Evolutionary conservation across 2,888 invertebrate species (phyloP).

Genomic region (Caenorhabditis zanzibari): DNA sequence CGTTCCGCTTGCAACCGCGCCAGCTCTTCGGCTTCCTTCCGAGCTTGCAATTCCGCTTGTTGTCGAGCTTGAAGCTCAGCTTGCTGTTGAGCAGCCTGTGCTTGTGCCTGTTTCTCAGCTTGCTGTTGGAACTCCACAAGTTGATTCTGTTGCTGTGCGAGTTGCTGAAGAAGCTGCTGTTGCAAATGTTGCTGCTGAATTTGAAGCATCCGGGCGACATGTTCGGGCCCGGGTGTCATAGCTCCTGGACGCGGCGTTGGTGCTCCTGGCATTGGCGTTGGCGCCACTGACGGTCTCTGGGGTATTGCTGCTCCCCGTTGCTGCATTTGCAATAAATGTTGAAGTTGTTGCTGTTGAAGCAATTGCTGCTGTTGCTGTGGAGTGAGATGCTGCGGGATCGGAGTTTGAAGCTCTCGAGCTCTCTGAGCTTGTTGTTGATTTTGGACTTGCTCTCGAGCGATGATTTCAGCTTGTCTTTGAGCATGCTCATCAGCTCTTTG

Average conservation of each 20-base stretch:
- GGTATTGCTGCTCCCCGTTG: background rate
- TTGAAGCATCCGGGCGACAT: slow-evolving; percentile 39
- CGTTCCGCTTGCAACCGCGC: slow-evolving; percentile 8
- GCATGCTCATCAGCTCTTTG: slow-evolving; percentile 1
- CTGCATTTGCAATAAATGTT: slow-evolving; percentile 4
- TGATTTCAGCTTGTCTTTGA: background rate
- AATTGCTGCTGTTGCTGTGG: slow-evolving; percentile 37
- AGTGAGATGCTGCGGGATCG: slow-evolving; percentile 17
- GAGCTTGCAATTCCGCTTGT: background rate
- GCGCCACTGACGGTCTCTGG: background rate
- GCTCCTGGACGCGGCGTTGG: background rate
- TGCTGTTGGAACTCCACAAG: background rate
- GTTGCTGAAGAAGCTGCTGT: slow-evolving; percentile 9
- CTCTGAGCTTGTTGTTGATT: slow-evolving; percentile 23
- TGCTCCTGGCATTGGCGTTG: slow-evolving; percentile 1
- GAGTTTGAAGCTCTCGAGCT: background rate
- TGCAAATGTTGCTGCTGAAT: slow-evolving; percentile 43
- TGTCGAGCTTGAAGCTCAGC: slow-evolving; percentile 8
- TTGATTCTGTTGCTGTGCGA: background rate
- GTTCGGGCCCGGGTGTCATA: no score
- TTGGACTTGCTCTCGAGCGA: background rate
- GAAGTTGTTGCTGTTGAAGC: slow-evolving; percentile 31
- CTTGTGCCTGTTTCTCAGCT: no score
- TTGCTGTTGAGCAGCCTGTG: background rate
- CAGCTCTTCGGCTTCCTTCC: slow-evolving; percentile 25